Evolutionary conservation across 2,888 invertebrate species (phyloP).

Genomic region (Cosmia pyralina): DNA sequence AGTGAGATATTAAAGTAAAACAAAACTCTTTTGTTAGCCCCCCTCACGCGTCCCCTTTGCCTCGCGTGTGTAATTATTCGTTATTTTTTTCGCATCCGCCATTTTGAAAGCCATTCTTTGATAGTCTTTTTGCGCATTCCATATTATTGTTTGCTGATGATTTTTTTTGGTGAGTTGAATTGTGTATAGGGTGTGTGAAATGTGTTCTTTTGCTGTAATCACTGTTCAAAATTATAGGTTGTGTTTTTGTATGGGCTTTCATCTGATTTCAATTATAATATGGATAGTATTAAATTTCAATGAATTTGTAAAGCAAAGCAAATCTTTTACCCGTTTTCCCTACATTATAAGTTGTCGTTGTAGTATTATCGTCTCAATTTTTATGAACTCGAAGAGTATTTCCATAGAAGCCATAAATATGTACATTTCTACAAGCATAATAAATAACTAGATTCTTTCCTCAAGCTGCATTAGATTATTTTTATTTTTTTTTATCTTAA

Average conservation of each 20-base stretch:
- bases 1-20: slow-evolving; percentile 87
- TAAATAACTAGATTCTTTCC: neutral
- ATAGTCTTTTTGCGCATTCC: slow-evolving; percentile 52
- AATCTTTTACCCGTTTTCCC: neutral
- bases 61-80: slow-evolving; percentile 81
- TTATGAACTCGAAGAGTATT: neutral
- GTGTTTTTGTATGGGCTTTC: neutral
- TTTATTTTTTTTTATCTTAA: neutral
- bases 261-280: neutral
- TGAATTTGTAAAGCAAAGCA: neutral
- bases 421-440: neutral
- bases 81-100: slow-evolving; percentile 74
- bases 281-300: neutral
- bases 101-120: slow-evolving; percentile 57
- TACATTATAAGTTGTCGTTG: too few species aligned
- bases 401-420: too few species aligned
- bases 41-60: slow-evolving; percentile 60
- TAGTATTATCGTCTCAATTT: neutral
- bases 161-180: slow-evolving; percentile 38
- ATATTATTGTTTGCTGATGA: slow-evolving; percentile 35
- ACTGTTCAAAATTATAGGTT: slow-evolving; percentile 5
- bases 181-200: neutral
- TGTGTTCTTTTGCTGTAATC: neutral
- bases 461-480: too few species aligned
- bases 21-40: slow-evolving; percentile 79